phyloP scores from a whole-genome alignment of 1,140 invertebrate species.

The Parapsyche elsis region DNA sequence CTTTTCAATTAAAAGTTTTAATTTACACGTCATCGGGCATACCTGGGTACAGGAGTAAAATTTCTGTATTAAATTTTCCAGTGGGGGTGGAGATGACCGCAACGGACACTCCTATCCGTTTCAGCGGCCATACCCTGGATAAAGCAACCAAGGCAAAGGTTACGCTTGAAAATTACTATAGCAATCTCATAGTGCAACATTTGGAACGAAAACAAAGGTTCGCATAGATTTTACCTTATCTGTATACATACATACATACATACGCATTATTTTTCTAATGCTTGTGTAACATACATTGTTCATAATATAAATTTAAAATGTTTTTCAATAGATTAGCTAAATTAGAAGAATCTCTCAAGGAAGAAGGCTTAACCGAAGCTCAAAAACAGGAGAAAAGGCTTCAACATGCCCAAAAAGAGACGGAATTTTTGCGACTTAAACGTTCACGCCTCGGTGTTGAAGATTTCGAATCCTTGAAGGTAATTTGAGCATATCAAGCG shows the following conservation, averaged over 20 bases:
- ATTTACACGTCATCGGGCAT: background rate
- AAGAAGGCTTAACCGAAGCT: conserved; percentile 87
- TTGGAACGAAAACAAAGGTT: conserved; percentile 95
- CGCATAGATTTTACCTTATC: background rate
- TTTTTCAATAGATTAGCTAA: conserved; percentile 78
- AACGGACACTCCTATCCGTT: conserved; percentile 83
- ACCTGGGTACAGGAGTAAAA: background rate
- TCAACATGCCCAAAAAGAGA: conserved; percentile 98
- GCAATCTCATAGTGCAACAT: conserved; percentile 96
- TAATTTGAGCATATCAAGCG: conserved; percentile 52
- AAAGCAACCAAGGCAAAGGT: conserved; percentile 99
- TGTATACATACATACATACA: background rate
- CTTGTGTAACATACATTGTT: background rate
- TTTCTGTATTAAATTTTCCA: conserved; percentile 45
- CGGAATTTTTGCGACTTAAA: conserved; percentile 96
- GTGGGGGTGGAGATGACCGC: conserved; percentile 70
- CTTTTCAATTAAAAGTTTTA: conserved; percentile 24
- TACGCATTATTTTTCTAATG: conserved; percentile 1
- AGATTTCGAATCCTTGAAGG: conserved; percentile 98
- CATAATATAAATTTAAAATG: background rate
- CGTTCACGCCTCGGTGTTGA: conserved; percentile 95
- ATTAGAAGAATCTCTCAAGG: conserved; percentile 93
- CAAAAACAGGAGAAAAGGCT: conserved; percentile 89
- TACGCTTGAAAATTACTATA: conserved; percentile 99
- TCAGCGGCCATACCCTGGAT: conserved; percentile 96